Evolutionary conservation across 2,797 vertebrate species (phyloP), one percentile per base, ranked within the genome.

Genomic region (Hephaestus fuliginosus): DNA sequence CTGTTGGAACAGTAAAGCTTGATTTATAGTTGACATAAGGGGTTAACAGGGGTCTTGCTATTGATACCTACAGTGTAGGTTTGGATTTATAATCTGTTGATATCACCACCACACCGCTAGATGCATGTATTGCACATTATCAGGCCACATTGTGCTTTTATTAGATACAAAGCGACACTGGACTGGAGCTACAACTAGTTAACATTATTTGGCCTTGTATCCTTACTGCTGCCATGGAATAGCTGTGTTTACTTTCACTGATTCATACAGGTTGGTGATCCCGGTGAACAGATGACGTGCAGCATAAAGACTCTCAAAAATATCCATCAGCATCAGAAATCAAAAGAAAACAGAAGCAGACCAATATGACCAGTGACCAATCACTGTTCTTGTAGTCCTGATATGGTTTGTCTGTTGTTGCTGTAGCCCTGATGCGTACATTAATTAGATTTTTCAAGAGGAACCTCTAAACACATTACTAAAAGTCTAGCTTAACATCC

Each of bases 11-110:
- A 64, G 8, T 4, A 46, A 51, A 64, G 22, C 33, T 60, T 1
- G 1, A 64, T 64, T 53, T 70, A 48, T 39, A 53, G 39, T 49
- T 4, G 14, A 52, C 25, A n/a, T 28, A 28, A 39, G 12, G 55
- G 25, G 20, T 44, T 44, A 61, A 78, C 14, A 28, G 46, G 22
- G 63, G 41, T 60, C 22, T 13, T 1, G 2, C 36, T 74, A 36
- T 61, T 49, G 18, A 70, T 12, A 33, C 14, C 1, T 13, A 41
- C 36, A 52, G 7, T 11, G 41, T 22, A 43, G 66, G 20, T 63
- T 51, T 75, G 28, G 30, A 22, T 76, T 76, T 66, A 62, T 28
- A 43, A 60, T 28, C 28, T 0, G 8, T 43, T 33, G 46, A 60
- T 68, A 28, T 61, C 74, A 22, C 36, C 36, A 51, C 18, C 0